Evolutionary conservation across 92 coral and sea anemone genomes (phyloP).

Genomic region (Porites evermanni): DNA sequence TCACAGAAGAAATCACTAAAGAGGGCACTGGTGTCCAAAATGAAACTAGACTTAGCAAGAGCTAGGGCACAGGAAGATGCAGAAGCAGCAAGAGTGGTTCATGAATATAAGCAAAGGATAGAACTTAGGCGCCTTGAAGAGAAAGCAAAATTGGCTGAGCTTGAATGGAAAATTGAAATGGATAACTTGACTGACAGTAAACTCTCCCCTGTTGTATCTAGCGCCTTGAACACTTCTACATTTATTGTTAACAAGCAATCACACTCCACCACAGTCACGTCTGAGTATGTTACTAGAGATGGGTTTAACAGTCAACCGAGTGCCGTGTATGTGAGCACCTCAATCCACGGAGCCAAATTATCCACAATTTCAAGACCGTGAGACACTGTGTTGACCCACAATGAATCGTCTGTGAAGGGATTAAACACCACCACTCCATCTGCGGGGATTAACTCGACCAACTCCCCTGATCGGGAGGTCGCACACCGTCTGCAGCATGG

Average conservation of each 20-base stretch:
- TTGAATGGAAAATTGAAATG: conserved; percentile 50
- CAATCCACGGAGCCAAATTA: no score
- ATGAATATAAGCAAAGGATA: conserved; percentile 36
- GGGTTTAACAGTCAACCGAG: conserved; percentile 10
- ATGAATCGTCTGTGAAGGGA: no score
- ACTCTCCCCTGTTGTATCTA: background rate
- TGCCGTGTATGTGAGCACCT: background rate
- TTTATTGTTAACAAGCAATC: conserved; percentile 5
- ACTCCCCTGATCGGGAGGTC: no score
- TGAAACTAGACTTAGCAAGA: conserved; percentile 53
- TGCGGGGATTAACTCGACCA: no score
- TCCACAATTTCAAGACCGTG: no score
- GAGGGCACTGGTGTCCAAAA: conserved; percentile 38
- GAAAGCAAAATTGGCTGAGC: conserved; percentile 54
- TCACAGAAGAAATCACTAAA: conserved; percentile 41
- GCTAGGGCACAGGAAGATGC: conserved; percentile 52
- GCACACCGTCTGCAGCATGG: no score
- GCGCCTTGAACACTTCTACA: conserved; percentile 10
- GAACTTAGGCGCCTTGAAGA: conserved; percentile 50
- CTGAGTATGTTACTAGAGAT: background rate
- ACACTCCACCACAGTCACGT: conserved; percentile 29
- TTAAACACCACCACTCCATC: no score
- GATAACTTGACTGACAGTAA: conserved; percentile 16
- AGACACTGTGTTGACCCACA: no score
- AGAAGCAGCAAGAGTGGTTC: conserved; percentile 46